A percentile compares a stretch with the other conserved stretches of the same genome.
These are phyloP conservation scores for Epirrita christyi DNA, from an alignment of 2,888 invertebrate genomes.

Conservation along the genomic window DNA sequence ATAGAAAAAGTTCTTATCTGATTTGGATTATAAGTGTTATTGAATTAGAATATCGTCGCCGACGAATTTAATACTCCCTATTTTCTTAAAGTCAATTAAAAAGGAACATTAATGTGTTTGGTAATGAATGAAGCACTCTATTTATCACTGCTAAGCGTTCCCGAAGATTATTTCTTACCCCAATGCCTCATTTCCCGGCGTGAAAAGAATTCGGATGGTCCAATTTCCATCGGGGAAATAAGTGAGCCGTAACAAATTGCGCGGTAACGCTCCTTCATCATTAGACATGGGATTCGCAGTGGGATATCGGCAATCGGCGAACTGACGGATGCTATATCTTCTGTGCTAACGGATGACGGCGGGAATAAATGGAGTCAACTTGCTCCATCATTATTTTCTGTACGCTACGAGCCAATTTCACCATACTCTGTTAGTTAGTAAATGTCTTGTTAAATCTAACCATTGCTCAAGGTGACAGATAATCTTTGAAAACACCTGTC, in stretches of 20 bases:
- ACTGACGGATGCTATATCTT: conserved; percentile 4
- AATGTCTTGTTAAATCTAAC: no score
- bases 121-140: conserved; percentile 12
- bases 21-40: no score
- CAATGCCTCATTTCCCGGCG: conserved; percentile 29
- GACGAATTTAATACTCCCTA: no score
- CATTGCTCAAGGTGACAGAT: no score
- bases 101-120: neutral
- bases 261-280: conserved; percentile 52
- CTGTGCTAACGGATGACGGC: neutral
- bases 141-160: conserved; percentile 8
- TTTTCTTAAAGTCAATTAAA: no score
- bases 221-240: conserved; percentile 57
- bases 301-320: conserved; percentile 9
- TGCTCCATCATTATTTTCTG: conserved; percentile 18
- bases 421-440: no score
- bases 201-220: conserved; percentile 45
- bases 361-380: conserved; percentile 24
- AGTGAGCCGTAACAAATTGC: conserved; percentile 49
- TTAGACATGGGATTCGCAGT: conserved; percentile 39
- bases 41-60: no score
- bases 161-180: conserved; percentile 13
- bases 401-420: no score
- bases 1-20: no score
- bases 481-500: no score